Conservation (phyloP, 2,888 invertebrate species). For the Nemurella pictetii region DNA sequence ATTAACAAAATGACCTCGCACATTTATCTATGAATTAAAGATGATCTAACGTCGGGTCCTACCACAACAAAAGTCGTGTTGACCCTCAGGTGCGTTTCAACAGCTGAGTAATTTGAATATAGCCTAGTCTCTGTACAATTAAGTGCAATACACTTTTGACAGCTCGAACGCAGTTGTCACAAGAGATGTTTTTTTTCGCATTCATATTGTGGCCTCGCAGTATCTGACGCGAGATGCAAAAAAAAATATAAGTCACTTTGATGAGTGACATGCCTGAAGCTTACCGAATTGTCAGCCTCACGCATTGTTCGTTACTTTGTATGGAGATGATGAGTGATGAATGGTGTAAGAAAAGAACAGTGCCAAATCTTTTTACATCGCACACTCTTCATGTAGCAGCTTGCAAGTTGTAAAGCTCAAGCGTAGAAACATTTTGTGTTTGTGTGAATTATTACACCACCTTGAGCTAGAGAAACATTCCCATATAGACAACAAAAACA, state of each 20-base stretch:
- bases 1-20: neutral
- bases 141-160: neutral
- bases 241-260: neutral
- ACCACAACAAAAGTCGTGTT: neutral
- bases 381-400: neutral
- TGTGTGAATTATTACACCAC: neutral
- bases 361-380: neutral
- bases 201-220: neutral
- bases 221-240: neutral
- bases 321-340: neutral
- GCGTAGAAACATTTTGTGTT: neutral
- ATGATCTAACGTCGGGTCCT: neutral
- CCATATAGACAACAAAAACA: neutral
- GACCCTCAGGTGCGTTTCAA: neutral
- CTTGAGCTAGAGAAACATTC: neutral
- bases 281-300: neutral
- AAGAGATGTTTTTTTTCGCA: neutral
- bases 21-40: neutral
- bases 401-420: too few species aligned
- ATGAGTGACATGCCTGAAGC: neutral
- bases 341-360: neutral
- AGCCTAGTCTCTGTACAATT: neutral
- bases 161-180: neutral
- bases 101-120: neutral
- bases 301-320: neutral